Evolutionary conservation across 2,888 invertebrate genomes (phyloP).

Genomic region (Isotomurus palustris): DNA sequence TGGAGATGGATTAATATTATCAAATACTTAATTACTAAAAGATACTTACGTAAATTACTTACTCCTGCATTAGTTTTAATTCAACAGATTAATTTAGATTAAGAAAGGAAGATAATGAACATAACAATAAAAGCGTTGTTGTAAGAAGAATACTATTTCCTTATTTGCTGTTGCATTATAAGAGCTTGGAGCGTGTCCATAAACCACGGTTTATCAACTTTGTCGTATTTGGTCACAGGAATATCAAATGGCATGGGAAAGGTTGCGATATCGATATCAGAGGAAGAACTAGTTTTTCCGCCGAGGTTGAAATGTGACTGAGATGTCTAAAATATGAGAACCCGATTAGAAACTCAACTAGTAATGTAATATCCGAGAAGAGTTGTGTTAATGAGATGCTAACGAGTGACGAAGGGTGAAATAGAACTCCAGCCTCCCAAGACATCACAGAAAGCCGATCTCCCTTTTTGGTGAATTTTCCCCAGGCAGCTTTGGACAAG

Average conservation of each 20-base stretch:
- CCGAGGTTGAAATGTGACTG: background rate
- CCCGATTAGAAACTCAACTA: conserved; percentile 48
- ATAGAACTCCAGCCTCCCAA: conserved; percentile 86
- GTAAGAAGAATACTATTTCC: too few relatives aligned
- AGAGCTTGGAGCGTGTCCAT: conserved; percentile 30
- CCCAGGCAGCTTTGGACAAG: conserved; percentile 97
- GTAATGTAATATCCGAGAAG: background rate
- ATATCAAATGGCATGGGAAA: conserved; percentile 77
- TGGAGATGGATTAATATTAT: too few relatives aligned
- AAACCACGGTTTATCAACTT: conserved; percentile 57
- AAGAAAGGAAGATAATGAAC: too few relatives aligned
- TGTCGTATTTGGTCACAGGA: conserved; percentile 67
- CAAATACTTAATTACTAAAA: too few relatives aligned
- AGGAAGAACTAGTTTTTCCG: conserved; percentile 33
- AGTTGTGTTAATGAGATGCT: too few relatives aligned
- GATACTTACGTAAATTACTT: too few relatives aligned
- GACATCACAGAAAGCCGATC: conserved; percentile 64
- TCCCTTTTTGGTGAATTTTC: conserved; percentile 60
- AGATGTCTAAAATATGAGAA: background rate
- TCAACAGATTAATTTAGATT: too few relatives aligned
- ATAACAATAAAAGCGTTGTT: too few relatives aligned
- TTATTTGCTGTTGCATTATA: background rate
- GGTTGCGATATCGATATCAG: too few relatives aligned
- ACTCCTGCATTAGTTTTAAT: too few relatives aligned
- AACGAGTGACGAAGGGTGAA: conserved; percentile 77